phyloP scores from a whole-genome alignment of 2,113 vertebrate genomes.

The Sturnira hondurensis region DNA sequence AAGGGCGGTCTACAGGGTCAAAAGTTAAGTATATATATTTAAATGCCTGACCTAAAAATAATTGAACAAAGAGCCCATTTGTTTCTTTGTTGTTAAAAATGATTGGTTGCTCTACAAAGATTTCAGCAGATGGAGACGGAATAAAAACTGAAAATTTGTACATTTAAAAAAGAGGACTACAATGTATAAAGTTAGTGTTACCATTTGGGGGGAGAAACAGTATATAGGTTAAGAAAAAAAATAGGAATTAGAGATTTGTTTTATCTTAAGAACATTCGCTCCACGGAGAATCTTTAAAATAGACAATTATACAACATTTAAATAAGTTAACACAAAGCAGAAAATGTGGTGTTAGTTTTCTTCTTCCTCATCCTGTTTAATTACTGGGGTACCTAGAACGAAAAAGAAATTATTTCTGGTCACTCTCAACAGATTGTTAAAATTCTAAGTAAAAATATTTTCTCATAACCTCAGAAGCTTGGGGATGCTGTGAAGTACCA shows the following conservation, averaged over 20 bases:
- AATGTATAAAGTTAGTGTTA: slow-evolving; percentile 51
- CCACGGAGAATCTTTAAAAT: slow-evolving; percentile 78
- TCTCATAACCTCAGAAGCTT: neutral
- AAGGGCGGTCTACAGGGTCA: neutral
- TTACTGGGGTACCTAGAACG: slow-evolving; percentile 82
- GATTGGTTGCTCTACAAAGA: slow-evolving; percentile 39
- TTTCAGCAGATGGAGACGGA: slow-evolving; percentile 57
- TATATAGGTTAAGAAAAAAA: slow-evolving; percentile 61
- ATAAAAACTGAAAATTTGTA: slow-evolving; percentile 52
- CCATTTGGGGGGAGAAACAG: slow-evolving; percentile 56
- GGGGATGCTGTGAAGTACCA: neutral
- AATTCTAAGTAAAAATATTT: slow-evolving; percentile 45
- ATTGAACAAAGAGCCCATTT: slow-evolving; percentile 14
- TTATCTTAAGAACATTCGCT: slow-evolving; percentile 67
- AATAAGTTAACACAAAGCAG: slow-evolving; percentile 78
- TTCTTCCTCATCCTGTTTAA: slow-evolving; percentile 85
- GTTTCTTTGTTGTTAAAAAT: slow-evolving; percentile 64
- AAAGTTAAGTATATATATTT: neutral
- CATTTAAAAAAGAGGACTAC: slow-evolving; percentile 57
- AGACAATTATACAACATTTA: slow-evolving; percentile 76
- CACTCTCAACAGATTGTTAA: slow-evolving; percentile 26
- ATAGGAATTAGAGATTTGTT: slow-evolving; percentile 52
- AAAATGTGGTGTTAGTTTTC: slow-evolving; percentile 75
- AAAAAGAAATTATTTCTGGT: slow-evolving; percentile 48
- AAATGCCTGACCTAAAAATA: slow-evolving; percentile 52